Percentiles rank a stretch among this genome's conserved stretches.
These are phyloP conservation scores for Cryptotermes secundus DNA, from an alignment of 1,140 invertebrate genomes.

Conservation along the genomic window DNA sequence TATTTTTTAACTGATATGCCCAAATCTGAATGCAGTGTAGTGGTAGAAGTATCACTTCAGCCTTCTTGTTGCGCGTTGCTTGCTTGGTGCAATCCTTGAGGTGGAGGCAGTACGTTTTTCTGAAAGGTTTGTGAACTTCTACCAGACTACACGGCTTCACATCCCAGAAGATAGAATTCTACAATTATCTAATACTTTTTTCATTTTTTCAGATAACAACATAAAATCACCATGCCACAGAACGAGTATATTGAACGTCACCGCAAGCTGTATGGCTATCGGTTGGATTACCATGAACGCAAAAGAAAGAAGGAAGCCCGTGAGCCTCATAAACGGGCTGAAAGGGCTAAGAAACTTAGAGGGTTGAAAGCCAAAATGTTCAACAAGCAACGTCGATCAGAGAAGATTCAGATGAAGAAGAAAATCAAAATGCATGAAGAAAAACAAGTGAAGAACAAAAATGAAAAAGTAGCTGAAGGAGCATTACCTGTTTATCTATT, in stretches of 20 bases:
- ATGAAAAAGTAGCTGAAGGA: constrained; percentile 81
- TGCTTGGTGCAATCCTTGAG: no score
- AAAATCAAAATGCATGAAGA: constrained; percentile 93
- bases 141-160: no score
- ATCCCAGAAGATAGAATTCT: no score
- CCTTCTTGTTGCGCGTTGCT: no score
- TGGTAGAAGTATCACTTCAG: no score
- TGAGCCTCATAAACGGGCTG: constrained; percentile 83
- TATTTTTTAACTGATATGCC: not conserved
- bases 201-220: constrained; percentile 19
- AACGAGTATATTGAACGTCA: constrained; percentile 99
- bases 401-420: constrained; percentile 99
- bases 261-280: constrained; percentile 91
- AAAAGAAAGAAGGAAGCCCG: constrained; percentile 95
- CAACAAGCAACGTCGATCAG: constrained; percentile 93
- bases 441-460: constrained; percentile 83
- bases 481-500: constrained; percentile 95
- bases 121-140: no score
- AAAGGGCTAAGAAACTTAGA: constrained; percentile 87
- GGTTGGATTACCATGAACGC: constrained; percentile 96
- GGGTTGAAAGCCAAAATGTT: constrained; percentile 98
- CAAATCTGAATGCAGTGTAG: constrained; percentile 22
- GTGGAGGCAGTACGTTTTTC: no score
- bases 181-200: not conserved
- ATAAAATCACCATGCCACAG: constrained; percentile 82